Conservation (phyloP, 2,797 vertebrate genomes). For the Pipistrellus nathusii region DNA sequence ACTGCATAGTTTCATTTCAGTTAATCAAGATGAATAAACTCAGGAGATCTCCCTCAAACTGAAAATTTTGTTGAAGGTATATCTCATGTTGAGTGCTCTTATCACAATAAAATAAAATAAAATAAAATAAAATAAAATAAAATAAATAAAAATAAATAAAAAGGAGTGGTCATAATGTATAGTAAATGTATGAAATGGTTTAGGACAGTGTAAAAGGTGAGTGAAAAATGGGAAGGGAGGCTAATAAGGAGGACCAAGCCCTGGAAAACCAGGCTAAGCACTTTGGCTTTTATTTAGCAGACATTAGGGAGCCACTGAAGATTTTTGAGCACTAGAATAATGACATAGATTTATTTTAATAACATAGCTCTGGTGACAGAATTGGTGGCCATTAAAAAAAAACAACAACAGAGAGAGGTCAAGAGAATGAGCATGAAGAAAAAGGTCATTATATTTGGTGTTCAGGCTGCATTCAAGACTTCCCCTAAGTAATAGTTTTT, state of each 20-base stretch:
- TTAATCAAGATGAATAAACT: background rate
- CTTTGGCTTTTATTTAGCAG: background rate
- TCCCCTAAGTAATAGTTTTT: slow-evolving; percentile 8
- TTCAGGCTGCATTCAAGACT: background rate
- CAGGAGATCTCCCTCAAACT: background rate
- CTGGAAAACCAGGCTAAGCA: background rate
- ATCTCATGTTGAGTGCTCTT: background rate
- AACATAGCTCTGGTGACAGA: background rate
- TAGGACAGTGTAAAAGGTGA: background rate
- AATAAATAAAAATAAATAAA: background rate
- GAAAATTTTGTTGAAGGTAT: background rate
- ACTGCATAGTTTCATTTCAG: background rate
- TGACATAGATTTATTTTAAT: slow-evolving; percentile 41
- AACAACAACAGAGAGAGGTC: slow-evolving; percentile 46
- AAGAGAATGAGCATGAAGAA: slow-evolving; percentile 14
- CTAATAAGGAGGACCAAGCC: background rate
- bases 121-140: background rate
- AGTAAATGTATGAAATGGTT: background rate
- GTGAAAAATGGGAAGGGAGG: background rate
- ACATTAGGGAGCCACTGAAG: background rate
- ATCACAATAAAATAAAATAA: background rate
- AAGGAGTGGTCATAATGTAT: background rate
- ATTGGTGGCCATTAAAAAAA: background rate
- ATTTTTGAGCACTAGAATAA: background rate
- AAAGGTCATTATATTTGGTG: background rate